Evolutionary conservation across 2,113 vertebrate species (phyloP).

Genomic region (Speoplatyrhinus poulsoni): DNA sequence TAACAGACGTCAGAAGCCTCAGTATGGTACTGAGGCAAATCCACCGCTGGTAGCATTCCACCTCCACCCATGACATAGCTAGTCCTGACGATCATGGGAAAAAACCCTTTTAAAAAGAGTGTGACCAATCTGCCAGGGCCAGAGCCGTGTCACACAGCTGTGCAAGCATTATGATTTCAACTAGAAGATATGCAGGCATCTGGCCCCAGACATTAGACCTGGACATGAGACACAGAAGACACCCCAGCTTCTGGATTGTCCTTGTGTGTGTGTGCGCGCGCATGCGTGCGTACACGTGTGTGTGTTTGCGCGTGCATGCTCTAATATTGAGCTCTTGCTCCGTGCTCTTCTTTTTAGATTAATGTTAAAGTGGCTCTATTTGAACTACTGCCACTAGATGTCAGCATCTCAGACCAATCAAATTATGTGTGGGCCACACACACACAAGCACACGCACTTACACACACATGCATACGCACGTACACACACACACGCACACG

Average conservation of each 20-base stretch:
- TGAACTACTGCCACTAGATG: too few species aligned
- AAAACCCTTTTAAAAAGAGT: constrained; percentile 44
- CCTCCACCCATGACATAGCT: constrained; percentile 1
- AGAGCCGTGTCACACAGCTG: constrained; percentile 57
- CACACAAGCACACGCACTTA: too few species aligned
- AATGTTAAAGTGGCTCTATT: too few species aligned
- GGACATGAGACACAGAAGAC: constrained; percentile 30
- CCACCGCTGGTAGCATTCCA: constrained; percentile 7
- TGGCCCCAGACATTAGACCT: constrained; percentile 38
- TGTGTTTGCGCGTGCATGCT: too few species aligned
- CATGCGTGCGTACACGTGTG: too few species aligned
- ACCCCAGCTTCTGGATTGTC: constrained; percentile 8
- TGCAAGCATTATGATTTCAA: constrained; percentile 58
- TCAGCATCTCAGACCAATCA: too few species aligned
- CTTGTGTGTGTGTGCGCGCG: too few species aligned
- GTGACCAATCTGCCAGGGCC: constrained; percentile 54
- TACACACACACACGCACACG: too few species aligned
- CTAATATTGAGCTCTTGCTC: too few species aligned
- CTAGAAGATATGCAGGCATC: constrained; percentile 55
- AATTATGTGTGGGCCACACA: too few species aligned
- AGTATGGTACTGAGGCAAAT: neutral
- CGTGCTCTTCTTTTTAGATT: too few species aligned
- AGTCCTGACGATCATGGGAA: constrained; percentile 50
- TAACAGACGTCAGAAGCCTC: neutral
- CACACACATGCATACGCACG: too few species aligned